These are phyloP conservation scores for Pachliopta kotzebuea DNA, from an alignment of 2,888 invertebrate genomes.

Conservation along the genomic window DNA sequence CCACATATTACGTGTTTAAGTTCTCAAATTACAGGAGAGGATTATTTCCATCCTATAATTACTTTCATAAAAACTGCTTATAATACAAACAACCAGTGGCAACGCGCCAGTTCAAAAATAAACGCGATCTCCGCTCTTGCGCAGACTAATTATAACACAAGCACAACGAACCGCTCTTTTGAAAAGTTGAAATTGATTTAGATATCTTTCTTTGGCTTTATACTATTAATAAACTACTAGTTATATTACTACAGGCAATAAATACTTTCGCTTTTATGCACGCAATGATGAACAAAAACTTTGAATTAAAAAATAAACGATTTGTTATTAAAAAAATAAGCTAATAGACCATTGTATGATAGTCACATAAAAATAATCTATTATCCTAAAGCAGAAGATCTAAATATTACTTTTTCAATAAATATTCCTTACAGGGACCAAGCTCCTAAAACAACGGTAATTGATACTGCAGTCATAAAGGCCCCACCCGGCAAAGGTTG, in stretches of 20 bases:
- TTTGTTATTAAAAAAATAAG: no score
- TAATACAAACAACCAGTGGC: constrained; percentile 80
- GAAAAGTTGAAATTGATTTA: constrained; percentile 19
- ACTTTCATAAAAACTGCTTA: constrained; percentile 81
- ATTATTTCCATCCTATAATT: constrained; percentile 79
- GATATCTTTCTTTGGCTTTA: not conserved
- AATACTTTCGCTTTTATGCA: not conserved
- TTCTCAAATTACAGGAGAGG: constrained; percentile 77
- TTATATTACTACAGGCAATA: not conserved
- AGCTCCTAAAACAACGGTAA: constrained; percentile 88
- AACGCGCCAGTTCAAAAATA: constrained; percentile 72
- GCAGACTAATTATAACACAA: constrained; percentile 76
- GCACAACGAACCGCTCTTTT: constrained; percentile 41
- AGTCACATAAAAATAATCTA: not conserved
- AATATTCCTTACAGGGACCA: constrained; percentile 81
- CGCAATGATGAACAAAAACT: not conserved
- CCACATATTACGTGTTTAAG: constrained; percentile 45
- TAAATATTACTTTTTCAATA: not conserved
- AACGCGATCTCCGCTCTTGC: constrained; percentile 71
- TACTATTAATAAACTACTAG: not conserved
- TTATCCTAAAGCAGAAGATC: not conserved
- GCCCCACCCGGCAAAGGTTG: constrained; percentile 93
- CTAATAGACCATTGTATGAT: not conserved
- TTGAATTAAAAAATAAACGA: no score
- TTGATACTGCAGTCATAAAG: constrained; percentile 89